Percentiles rank a stretch among this genome's conserved stretches.
These are phyloP conservation scores for Arizona elegans DNA, from an alignment of 2,113 vertebrate genomes.

Conservation along the genomic window DNA sequence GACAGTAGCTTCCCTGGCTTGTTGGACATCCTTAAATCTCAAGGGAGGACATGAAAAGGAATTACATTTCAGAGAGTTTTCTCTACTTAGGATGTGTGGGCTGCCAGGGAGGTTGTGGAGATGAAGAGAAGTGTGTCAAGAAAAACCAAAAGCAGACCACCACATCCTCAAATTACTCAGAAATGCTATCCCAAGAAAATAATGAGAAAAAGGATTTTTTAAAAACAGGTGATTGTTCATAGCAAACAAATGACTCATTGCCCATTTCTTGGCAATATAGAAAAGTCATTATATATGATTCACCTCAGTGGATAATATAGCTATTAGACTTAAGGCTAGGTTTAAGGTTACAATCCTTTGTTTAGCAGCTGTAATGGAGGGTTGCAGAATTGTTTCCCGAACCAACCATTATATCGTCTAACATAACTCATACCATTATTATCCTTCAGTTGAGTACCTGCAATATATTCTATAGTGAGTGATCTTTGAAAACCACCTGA, in stretches of 20 bases:
- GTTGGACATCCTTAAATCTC: neutral
- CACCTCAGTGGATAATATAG: neutral
- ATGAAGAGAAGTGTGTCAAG: neutral
- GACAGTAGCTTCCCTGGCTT: neutral
- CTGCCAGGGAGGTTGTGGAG: neutral
- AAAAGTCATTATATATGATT: neutral
- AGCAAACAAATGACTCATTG: conserved; percentile 2
- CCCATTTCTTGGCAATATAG: conserved; percentile 13
- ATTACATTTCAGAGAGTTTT: neutral
- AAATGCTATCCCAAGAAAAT: neutral
- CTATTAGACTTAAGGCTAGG: neutral
- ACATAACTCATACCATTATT: neutral
- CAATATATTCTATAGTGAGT: neutral
- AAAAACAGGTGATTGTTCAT: neutral
- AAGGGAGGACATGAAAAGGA: neutral
- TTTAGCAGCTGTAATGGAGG: neutral
- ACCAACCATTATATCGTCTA: neutral
- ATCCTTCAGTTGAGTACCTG: neutral
- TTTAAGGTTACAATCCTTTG: neutral
- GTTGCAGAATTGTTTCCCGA: neutral
- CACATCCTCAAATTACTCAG: neutral
- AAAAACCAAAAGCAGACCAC: neutral
- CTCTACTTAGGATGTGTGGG: neutral
- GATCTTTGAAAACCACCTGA: neutral
- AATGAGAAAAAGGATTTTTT: neutral